Conservation (phyloP, 2,113 vertebrate species). For the Tylochromis polylepis region DNA sequence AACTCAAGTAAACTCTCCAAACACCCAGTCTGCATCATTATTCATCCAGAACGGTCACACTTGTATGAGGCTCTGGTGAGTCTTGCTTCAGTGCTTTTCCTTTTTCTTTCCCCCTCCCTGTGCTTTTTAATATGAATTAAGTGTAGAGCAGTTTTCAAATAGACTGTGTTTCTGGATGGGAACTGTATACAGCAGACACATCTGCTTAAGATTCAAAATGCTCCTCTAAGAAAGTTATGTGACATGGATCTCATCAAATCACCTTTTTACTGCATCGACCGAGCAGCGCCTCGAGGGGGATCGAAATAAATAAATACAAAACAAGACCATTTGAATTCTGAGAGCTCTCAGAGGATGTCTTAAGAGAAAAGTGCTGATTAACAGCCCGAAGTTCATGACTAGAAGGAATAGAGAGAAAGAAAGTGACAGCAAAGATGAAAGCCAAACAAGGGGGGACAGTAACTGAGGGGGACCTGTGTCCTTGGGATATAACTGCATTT, state of each 20-base stretch:
- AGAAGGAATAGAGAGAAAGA: neutral
- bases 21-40: slow-evolving; percentile 20
- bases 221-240: slow-evolving; percentile 19
- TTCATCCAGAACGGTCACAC: neutral
- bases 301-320: slow-evolving; percentile 48
- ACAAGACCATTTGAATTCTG: slow-evolving; percentile 42
- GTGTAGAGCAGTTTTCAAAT: neutral
- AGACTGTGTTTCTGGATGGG: neutral
- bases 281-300: neutral
- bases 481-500: slow-evolving; percentile 13
- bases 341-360: slow-evolving; percentile 24
- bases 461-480: slow-evolving; percentile 5
- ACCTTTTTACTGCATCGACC: slow-evolving; percentile 24
- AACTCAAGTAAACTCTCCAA: slow-evolving; percentile 8
- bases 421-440: slow-evolving; percentile 34
- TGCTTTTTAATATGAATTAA: slow-evolving; percentile 25
- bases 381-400: neutral
- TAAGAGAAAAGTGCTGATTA: slow-evolving; percentile 41
- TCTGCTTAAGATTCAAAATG: slow-evolving; percentile 27
- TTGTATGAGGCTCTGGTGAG: neutral
- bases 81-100: neutral
- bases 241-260: slow-evolving; percentile 24
- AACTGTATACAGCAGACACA: neutral
- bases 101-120: neutral
- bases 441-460: neutral